Percentiles rank a stretch among this genome's conserved stretches.
Conservation (phyloP, 2,113 vertebrate species). For the Equus przewalskii region DNA sequence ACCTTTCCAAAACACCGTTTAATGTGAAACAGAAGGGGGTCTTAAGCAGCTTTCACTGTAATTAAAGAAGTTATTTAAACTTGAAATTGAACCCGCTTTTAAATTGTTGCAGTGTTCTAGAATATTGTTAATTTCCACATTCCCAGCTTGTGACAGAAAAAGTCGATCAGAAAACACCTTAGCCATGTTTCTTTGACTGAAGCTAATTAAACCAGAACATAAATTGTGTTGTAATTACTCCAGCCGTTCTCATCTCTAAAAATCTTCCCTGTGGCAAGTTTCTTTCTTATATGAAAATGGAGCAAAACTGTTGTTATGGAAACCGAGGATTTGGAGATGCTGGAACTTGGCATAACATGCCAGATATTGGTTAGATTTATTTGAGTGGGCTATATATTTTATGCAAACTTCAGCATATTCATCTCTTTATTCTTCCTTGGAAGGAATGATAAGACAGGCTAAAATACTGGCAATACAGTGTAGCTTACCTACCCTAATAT, state of each 20-base stretch:
- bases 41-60: conserved; percentile 35
- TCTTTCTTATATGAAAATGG: conserved; percentile 70
- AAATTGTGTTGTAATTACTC: conserved; percentile 70
- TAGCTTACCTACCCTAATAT: neutral
- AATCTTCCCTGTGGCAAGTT: conserved; percentile 46
- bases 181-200: conserved; percentile 31
- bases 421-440: conserved; percentile 48
- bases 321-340: conserved; percentile 61
- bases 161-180: conserved; percentile 30
- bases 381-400: conserved; percentile 49
- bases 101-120: conserved; percentile 4
- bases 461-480: neutral
- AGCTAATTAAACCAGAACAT: conserved; percentile 44
- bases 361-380: conserved; percentile 53
- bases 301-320: conserved; percentile 79
- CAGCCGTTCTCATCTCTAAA: conserved; percentile 62
- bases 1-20: neutral
- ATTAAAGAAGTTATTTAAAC: conserved; percentile 56
- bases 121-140: conserved; percentile 36
- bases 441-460: conserved; percentile 35
- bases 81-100: conserved; percentile 55
- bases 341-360: conserved; percentile 37
- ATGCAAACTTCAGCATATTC: conserved; percentile 45
- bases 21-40: conserved; percentile 1
- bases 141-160: conserved; percentile 53